Base-by-base conservation (phyloP, 2,888 invertebrate genomes). In the Drosophila kanekoi region DNA sequence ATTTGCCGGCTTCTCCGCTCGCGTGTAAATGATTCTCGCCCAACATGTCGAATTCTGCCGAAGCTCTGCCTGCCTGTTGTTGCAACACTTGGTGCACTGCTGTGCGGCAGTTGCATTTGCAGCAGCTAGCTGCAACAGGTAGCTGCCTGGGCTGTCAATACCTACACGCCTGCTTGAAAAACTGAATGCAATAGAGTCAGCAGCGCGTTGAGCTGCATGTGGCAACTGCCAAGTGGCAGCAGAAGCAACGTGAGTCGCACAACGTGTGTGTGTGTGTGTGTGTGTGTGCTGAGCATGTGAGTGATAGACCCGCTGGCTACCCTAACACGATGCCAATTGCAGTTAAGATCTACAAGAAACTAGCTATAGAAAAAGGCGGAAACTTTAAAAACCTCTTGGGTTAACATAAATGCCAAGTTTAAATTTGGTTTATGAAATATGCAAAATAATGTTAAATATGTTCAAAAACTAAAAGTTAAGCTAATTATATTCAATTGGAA, bases 1-100 rank as follows among this genome's bases (percentile, higher is more conserved):
- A 57, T 32, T 40, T 13, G 35, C 38, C 28, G 32, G 20, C 35
- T 45, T 63, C 60, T 66, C 65, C 61, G 81, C 64, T 89, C 82
- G 83, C 85, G 83, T 83, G 83, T 89, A 84, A 89, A 83, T 83
- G 89, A 83, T 83, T 83, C 89, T 74, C 69, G 88, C 57, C 80
- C 76, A 66, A 67, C 78, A 84, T 81, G 83, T 78, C 82, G 88
- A 81, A 47, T 62, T 76, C 60, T 18, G 45, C 51, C 28, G n/a
- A n/a, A 61, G 56, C 59, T 68, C 54, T 41, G 68, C 35, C 38
- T 53, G 47, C 48, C 18, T 45, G 75, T 72, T 77, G 67, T 61
- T 77, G 78, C 74, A 73, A 69, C 81, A 77, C 40, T 51, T 56
- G 72, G 68, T 57, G 56, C 57, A 74, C 75, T 73, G 79, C 75